Evolutionary conservation across 2,113 vertebrate species (phyloP).

Genomic region (Austrofundulus limnaeus): DNA sequence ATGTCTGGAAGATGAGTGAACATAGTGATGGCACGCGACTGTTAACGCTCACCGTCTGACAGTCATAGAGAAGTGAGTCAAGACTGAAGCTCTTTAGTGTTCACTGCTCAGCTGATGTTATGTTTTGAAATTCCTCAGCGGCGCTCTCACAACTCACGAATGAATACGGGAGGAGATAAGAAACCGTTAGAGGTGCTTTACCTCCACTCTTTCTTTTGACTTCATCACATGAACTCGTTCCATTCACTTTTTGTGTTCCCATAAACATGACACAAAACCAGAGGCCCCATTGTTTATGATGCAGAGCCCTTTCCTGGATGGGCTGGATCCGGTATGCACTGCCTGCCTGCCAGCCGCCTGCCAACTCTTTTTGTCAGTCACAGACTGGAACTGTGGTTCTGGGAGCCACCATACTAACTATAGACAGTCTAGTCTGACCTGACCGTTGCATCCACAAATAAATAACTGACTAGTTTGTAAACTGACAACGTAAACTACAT

Average conservation of each 20-base stretch:
- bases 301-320: conserved; percentile 71
- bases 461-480: conserved; percentile 14
- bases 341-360: conserved; percentile 28
- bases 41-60: not conserved
- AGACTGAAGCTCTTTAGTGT: conserved; percentile 15
- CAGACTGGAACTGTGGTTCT: conserved; percentile 20
- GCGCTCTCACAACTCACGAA: conserved; percentile 45
- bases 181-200: conserved; percentile 6
- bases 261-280: conserved; percentile 61
- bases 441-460: conserved; percentile 10
- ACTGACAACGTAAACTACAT: conserved; percentile 18
- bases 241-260: conserved; percentile 39
- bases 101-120: conserved; percentile 14
- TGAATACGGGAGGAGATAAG: conserved; percentile 18
- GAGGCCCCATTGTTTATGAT: conserved; percentile 63
- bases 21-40: not conserved
- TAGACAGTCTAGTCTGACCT: not conserved
- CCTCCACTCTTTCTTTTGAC: conserved; percentile 12
- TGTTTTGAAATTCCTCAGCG: conserved; percentile 17
- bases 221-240: conserved; percentile 42
- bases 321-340: conserved; percentile 62
- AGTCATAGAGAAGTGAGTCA: not conserved
- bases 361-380: conserved; percentile 44
- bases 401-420: conserved; percentile 5
- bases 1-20: conserved; percentile 6